These are phyloP conservation scores for Anguilla japonica DNA, from an alignment of 2,113 vertebrate genomes.

Conservation along the genomic window DNA sequence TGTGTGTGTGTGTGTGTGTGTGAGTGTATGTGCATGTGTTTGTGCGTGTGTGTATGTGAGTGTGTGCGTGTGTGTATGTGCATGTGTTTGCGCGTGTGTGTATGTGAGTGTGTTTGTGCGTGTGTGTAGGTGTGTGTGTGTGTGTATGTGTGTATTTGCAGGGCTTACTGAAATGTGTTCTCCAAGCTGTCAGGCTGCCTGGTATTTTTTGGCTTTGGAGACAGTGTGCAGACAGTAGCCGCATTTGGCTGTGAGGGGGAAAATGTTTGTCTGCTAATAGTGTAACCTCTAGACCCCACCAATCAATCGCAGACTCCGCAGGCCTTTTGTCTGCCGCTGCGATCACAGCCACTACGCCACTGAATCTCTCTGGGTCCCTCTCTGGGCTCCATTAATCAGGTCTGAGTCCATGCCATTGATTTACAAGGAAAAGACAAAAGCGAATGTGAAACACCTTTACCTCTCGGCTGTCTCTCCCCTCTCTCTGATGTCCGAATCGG, in stretches of 20 bases:
- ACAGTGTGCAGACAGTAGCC: background rate
- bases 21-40: background rate
- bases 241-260: background rate
- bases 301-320: background rate
- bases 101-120: background rate
- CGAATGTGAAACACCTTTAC: background rate
- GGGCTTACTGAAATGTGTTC: background rate
- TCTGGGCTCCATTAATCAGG: background rate
- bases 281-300: background rate
- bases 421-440: background rate
- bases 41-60: background rate
- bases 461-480: background rate
- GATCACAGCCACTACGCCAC: background rate
- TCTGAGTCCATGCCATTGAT: constrained; percentile 16
- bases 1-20: background rate
- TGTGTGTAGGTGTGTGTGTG: background rate
- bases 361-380: background rate
- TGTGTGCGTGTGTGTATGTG: too few relatives aligned
- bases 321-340: background rate
- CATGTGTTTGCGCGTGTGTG: background rate
- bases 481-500: background rate
- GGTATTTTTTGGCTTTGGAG: constrained; percentile 8
- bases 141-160: background rate
- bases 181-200: constrained; percentile 4
- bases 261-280: background rate